Base-by-base conservation (phyloP, 2,888 invertebrate genomes). In the Aspidiotus destructor region DNA sequence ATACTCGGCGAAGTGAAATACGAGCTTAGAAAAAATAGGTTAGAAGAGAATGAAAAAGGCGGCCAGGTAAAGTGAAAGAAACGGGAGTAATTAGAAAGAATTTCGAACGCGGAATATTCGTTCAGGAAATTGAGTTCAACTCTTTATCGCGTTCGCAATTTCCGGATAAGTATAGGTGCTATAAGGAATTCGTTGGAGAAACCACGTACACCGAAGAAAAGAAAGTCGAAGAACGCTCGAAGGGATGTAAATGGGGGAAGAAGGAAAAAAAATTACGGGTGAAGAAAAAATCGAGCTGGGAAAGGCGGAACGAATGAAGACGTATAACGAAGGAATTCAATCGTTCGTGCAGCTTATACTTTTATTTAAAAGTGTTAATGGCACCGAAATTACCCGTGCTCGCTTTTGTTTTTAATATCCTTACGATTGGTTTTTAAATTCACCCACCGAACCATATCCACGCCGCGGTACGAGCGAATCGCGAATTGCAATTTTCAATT, bases 51-150 rank as follows among this genome's bases (percentile, higher is more conserved):
- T 28, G 28, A 28, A 28, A 28, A 28, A 28, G 28, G 28, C 28
- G 28, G 28, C 28, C 28, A 28, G 28, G 28, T 28, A 28, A 28
- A 28, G 1, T 28, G 48, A 48, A 48, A 48, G n/a, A n/a, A 48
- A 48, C 10, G 11, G n/a, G n/a, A 48, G 48, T 48, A 48, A 48
- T 48, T 48, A 48, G n/a, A n/a, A n/a, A 48, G n/a, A 48, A n/a
- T 48, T 48, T n/a, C 48, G 48, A 48, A 48, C n/a, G 28, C 28
- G 48, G 48, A 48, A 48, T 13, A 48, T n/a, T 48, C n/a, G 48
- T n/a, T 48, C 10, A 48, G 48, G 48, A 48, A 48, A 48, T 48
- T 48, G 48, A 48, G 48, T 48, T 48, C 48, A 48, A 48, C 48
- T 48, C 48, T 48, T 48, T 48, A 48, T 48, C 48, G 48, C 48